Percentiles rank a stretch among this genome's conserved stretches.
Evolutionary conservation across 2,888 invertebrate species (phyloP).

Genomic region (Ectemnius lituratus): DNA sequence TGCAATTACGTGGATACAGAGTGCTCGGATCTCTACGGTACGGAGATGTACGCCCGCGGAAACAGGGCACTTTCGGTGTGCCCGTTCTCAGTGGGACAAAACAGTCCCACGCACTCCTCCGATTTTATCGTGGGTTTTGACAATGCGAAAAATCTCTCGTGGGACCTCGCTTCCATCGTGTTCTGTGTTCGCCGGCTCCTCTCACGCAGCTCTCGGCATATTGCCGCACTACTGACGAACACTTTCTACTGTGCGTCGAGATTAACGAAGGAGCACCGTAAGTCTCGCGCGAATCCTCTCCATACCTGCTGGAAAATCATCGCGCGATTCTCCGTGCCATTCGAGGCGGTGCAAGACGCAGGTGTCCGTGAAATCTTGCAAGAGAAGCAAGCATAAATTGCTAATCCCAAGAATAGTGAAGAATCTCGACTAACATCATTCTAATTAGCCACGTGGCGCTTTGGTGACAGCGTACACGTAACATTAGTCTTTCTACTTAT

Average conservation of each 20-base stretch:
- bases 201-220: constrained; percentile 4
- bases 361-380: neutral
- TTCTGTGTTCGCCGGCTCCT: neutral
- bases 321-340: neutral
- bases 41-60: constrained; percentile 1
- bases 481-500: too few relatives aligned
- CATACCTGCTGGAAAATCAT: neutral
- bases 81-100: constrained; percentile 58
- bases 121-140: constrained; percentile 58
- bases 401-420: too few relatives aligned
- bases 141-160: constrained; percentile 56
- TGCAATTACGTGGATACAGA: neutral
- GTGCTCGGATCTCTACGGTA: neutral
- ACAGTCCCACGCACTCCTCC: constrained; percentile 53
- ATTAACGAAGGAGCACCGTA: neutral
- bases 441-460: too few relatives aligned
- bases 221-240: neutral
- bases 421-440: too few relatives aligned
- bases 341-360: neutral
- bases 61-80: constrained; percentile 54
- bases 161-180: constrained; percentile 27
- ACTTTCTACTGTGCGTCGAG: constrained; percentile 5
- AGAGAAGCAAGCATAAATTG: too few relatives aligned
- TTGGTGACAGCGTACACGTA: too few relatives aligned
- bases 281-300: constrained; percentile 14